Base-by-base conservation (phyloP, 2,888 invertebrate genomes). In the Axea sp. region DNA sequence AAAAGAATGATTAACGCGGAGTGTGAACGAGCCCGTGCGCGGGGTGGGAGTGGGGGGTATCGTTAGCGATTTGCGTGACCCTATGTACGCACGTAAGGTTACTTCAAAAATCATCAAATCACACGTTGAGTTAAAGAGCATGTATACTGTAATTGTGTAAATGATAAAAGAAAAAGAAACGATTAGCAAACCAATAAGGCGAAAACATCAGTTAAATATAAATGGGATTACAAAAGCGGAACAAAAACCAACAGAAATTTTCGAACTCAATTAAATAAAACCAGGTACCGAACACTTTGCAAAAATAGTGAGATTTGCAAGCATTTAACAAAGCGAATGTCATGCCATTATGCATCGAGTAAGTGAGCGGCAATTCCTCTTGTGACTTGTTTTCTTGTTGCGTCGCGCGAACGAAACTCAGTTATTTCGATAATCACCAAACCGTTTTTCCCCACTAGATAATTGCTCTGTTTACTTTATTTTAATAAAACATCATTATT, bases 11-110 rank as follows among this genome's bases (percentile, higher is more conserved):
- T 30, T 51, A 45, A 62, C 37, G 71, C 26, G 64, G 17, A 59
- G 47, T 67, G 60, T 43, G 55, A 35, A 28, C 15, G 24, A 26
- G 14, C n/a, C n/a, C 35, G 19, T 26, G 24, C 49, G 31, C 4
- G 39, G 57, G 49, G 67, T 67, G 62, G 72, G 65, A 37, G 62
- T 64, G 68, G 73, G 74, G 59, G 65, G 37, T 76, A 83, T 84
- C 80, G 84, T 83, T 84, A 84, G 51, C 64, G 80, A 80, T 83
- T 85, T 79, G 82, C 84, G 84, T 86, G 83, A 81, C 74, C 79
- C 79, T 80, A 85, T 79, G 80, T 83, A 80, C 79, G 79, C 80
- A 80, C 80, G 81, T 84, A 84, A 79, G 80, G 77, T 84, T 84
- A 83, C 78, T 85, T 78, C 79, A 80, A 81, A 77, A 80, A 76